phyloP scores from a whole-genome alignment of 2,888 invertebrate genomes.

The Tetranychus piercei region DNA sequence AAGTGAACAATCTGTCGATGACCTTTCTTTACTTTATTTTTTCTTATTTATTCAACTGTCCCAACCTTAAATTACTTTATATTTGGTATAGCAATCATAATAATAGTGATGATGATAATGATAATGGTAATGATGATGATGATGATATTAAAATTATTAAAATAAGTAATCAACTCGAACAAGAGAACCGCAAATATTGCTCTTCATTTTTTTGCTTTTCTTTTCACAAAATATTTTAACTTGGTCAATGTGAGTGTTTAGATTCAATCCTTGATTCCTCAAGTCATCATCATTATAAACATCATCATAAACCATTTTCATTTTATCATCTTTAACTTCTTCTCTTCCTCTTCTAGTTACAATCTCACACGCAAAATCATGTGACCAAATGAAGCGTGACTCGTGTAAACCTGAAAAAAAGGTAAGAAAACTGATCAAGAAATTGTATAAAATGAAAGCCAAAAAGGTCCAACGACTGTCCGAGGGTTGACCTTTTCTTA shows the following conservation, averaged over 20 bases:
- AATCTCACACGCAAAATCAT: conserved; percentile 1
- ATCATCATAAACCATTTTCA: not conserved
- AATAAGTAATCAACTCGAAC: too few relatives aligned
- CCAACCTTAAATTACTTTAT: not conserved
- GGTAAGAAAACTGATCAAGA: too few relatives aligned
- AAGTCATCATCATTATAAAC: not conserved
- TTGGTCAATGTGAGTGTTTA: too few relatives aligned
- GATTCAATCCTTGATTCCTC: too few relatives aligned
- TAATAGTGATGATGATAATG: not conserved
- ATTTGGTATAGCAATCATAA: not conserved
- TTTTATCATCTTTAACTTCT: not conserved
- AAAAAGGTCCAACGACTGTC: conserved; percentile 1
- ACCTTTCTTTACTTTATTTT: not conserved
- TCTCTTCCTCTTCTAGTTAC: not conserved
- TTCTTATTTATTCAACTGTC: not conserved
- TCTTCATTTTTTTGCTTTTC: too few relatives aligned
- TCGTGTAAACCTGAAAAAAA: not conserved
- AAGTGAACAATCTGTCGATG: not conserved
- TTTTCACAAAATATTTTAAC: too few relatives aligned
- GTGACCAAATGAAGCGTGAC: not conserved
- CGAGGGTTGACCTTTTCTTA: not conserved
- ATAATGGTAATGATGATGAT: not conserved
- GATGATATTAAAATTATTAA: too few relatives aligned
- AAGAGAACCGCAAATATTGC: too few relatives aligned
- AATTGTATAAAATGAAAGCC: not conserved